Conservation (phyloP, 2,113 vertebrate genomes). For the Corydoras maculifer region DNA sequence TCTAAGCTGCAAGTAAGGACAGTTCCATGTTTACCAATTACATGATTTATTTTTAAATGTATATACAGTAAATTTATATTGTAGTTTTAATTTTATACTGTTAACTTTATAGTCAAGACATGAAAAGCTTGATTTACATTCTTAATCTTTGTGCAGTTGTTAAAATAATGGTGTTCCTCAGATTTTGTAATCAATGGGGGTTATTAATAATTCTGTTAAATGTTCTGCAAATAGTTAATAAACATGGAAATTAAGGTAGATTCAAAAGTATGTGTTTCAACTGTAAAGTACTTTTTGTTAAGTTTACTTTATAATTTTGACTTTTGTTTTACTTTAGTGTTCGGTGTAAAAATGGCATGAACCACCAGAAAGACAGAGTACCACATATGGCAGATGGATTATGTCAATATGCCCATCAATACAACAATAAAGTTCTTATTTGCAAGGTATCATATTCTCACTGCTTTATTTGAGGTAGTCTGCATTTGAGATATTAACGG, state of each 20-base stretch:
- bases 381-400: slow-evolving; percentile 69
- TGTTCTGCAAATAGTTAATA: too few species aligned
- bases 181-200: too few species aligned
- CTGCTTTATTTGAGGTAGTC: not conserved
- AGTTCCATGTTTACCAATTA: not conserved
- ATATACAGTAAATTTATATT: too few species aligned
- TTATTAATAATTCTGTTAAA: not conserved
- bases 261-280: too few species aligned
- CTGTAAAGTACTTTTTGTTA: not conserved
- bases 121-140: too few species aligned
- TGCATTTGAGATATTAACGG: not conserved
- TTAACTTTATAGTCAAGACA: too few species aligned
- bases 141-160: too few species aligned
- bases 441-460: slow-evolving; percentile 60
- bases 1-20: slow-evolving; percentile 72
- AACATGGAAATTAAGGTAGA: too few species aligned
- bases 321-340: slow-evolving; percentile 47
- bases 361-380: slow-evolving; percentile 68
- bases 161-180: too few species aligned
- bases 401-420: slow-evolving; percentile 73
- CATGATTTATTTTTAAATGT: too few species aligned
- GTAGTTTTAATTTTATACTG: too few species aligned
- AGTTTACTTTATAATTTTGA: not conserved
- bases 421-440: slow-evolving; percentile 75
- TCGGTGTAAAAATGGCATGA: slow-evolving; percentile 75